Evolutionary conservation across 2,113 vertebrate genomes (phyloP), one percentile per base, ranked within the genome.

Genomic region (Sialia sialis): DNA sequence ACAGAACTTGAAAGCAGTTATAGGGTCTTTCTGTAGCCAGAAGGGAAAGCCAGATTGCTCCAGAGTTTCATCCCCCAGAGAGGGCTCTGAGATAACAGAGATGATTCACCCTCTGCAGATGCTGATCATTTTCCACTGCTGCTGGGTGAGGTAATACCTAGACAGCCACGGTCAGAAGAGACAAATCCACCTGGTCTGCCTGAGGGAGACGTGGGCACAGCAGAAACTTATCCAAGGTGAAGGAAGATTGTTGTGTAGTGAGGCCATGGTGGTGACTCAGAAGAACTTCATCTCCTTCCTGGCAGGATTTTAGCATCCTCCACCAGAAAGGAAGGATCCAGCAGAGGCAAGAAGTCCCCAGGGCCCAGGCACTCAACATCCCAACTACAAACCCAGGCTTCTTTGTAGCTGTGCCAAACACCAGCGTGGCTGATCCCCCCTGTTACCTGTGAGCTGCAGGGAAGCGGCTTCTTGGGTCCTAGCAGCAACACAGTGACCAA

Each of bases 151-250:
- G 59, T 91, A 93, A 89, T 36, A 87, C 2, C 80, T 23, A 63
- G 46, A 55, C 4, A 17, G 77, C 48, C 83, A 64, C 0, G 9
- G 90, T 52, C 82, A 95, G 69, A 72, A 64, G 49, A 96, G 56
- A 63, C 30, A 60, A 84, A 89, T 52, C 84, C 87, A 96, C 93
- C 93, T 95, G 90, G 66, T 12, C 58, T 89, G 81, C 93, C 87
- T 0, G 17, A 94, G 91, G 77, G 80, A 82, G 84, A 67, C 2
- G 30, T 93, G 80, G 85, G 93, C 93, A 95, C 58, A 41, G 62
- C 48, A 90, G 77, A 44, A 81, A 54, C n/a, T 82, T 34, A 72
- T 30, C 80, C 79, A 39, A 22, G 83, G 39, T 27, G 48, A 67
- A 43, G 67, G 43, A 62, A 55, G 23, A 29, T 51, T 51, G 56